Conservation (phyloP, 2,113 vertebrate species). For the Nicator chloris region DNA sequence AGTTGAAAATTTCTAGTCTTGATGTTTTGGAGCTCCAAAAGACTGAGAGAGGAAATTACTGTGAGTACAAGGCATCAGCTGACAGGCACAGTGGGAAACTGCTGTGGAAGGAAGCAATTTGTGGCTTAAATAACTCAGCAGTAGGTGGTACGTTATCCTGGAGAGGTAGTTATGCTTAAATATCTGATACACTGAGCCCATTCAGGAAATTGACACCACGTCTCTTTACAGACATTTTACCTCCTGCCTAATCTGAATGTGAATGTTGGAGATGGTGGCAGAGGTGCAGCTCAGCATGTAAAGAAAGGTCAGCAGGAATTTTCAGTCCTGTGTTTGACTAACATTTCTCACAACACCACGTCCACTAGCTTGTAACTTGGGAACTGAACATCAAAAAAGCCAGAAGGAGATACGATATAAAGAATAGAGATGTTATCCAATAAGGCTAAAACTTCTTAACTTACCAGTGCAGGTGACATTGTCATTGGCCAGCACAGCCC, state of each 20-base stretch:
- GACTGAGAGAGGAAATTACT: not conserved
- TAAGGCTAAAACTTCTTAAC: not conserved
- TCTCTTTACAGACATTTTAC: not conserved
- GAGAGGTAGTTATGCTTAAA: not conserved
- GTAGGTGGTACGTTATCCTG: not conserved
- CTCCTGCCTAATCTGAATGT: not conserved
- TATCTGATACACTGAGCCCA: not conserved
- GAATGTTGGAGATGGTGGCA: not conserved
- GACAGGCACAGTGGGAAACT: not conserved
- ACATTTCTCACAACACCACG: not conserved
- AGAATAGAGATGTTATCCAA: not conserved
- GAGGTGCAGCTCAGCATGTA: not conserved
- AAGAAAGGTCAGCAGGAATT: not conserved
- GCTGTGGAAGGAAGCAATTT: conserved; percentile 2
- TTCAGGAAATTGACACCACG: not conserved
- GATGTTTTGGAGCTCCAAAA: not conserved
- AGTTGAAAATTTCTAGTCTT: not conserved
- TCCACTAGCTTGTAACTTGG: not conserved
- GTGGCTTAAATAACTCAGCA: not conserved
- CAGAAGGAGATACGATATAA: not conserved
- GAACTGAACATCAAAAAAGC: not conserved
- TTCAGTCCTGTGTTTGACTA: not conserved
- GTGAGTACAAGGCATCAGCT: not conserved
- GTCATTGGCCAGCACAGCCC: conserved; percentile 79
- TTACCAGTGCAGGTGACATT: conserved; percentile 83